Base-by-base conservation (phyloP, 2,888 invertebrate genomes). In the Timema cristinae region DNA sequence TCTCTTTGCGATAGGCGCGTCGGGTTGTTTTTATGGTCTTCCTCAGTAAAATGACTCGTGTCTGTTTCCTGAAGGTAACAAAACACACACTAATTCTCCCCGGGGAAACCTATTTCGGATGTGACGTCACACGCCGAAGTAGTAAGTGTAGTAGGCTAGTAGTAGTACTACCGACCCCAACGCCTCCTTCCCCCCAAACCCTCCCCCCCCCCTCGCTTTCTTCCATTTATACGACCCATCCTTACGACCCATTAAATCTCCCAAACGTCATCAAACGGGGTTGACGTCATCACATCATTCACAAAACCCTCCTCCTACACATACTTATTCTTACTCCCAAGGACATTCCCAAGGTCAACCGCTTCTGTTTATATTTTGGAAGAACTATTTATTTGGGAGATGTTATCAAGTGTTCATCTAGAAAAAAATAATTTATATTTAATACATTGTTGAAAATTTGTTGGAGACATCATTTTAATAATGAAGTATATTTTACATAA, bases 221-320 rank as follows among this genome's bases (percentile, higher is more conserved):
- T 7, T 9, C 61, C 50, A 70, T 56, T 72, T 72, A 72, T 72
- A 69, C 68, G 72, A 70, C 72, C 70, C 49, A 51, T 50, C 54
- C 71, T 73, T 69, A 67, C 67, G 73, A 69, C 47, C 67, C 66
- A 71, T 73, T 73, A 73, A 73, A 73, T 71, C 73, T 71, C 69
- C 56, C 67, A 61, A 70, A 72, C 70, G 70, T 72, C 70, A 70
- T 72, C 67, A 67, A 63, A 61, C 66, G 16, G 32, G 32, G 50
- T 52, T 73, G 71, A 71, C 73, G 71, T 73, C 69, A 71, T 32
- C 71, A 50, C 67, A 67, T 66, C 63, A 63, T 63, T 63, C 63
- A 54, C 67, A 32, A 71, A 50, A 32, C 50, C 52, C 16, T 61
- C 47, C 15, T 9, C 51, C 54, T 16, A 4, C 48, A 48, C 61